Evolutionary conservation across 2,113 vertebrate genomes (phyloP).

Genomic region (Silurus glanis): DNA sequence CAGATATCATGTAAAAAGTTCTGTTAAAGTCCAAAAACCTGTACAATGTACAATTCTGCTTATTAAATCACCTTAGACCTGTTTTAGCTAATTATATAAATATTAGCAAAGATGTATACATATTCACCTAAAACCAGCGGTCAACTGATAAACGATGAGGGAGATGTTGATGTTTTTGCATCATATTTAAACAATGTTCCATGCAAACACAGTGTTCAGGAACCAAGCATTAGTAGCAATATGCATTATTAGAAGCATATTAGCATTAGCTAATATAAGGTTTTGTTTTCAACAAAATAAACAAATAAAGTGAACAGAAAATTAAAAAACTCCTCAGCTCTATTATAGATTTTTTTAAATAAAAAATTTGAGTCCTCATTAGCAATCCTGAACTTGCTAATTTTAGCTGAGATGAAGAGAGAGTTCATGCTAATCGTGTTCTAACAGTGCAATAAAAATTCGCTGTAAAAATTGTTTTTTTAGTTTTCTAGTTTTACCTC

Average conservation of each 20-base stretch:
- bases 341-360: not conserved
- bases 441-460: not conserved
- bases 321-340: not conserved
- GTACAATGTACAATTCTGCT: not conserved
- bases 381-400: not conserved
- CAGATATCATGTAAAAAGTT: too few relatives aligned
- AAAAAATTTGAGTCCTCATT: not conserved
- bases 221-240: not conserved
- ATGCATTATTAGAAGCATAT: too few relatives aligned
- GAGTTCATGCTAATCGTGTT: not conserved
- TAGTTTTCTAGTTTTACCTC: too few relatives aligned
- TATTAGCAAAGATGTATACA: not conserved
- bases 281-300: not conserved
- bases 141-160: not conserved
- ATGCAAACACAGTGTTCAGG: not conserved
- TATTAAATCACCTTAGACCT: not conserved
- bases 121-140: not conserved
- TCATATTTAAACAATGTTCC: not conserved
- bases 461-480: conserved; percentile 19
- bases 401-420: not conserved
- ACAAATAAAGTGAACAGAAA: too few relatives aligned
- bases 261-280: not conserved
- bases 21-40: too few relatives aligned
- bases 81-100: not conserved
- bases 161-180: not conserved